Base-by-base conservation (phyloP, 35 echinoderm and acorn worm genomes). In the Hemicentrotus pulcherrimus region DNA sequence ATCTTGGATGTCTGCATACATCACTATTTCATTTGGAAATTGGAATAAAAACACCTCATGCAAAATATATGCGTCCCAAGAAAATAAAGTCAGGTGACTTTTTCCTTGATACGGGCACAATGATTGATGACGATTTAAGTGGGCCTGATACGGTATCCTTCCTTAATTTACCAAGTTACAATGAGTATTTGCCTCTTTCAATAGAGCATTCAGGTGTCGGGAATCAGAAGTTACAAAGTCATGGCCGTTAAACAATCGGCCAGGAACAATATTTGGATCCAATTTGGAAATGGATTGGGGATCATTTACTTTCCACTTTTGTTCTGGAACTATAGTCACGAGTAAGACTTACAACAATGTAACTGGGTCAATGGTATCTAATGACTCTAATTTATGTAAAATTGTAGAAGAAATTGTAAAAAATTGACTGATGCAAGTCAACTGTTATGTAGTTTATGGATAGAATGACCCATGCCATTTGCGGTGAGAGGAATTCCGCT, bases 151-250 rank as follows among this genome's bases (percentile, higher is more conserved):
- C 5, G 18, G 65, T 78, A 78, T 28, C 65, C 65, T 78, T 78
- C 65, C 65, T 78, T 78, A 78, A 78, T 78, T 78, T 78, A 78
- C 65, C 65, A 78, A 6, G 65, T 78, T 78, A 78, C 65, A 78
- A 28, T 4, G 0, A 78, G 1, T 78, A 28, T 22, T 78, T 78
- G 2, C 22, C 28, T 78, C 19, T 22, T 78, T 78, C 19, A 78
- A 78, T 78, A 6, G 19, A 78, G 65, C 65, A 78, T 78, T 78
- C 65, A 78, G 65, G 65, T 78, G 65, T 78, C 65, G 19, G 28
- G 28, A 78, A 28, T 78, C 19, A 28, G 65, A 22, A 41, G 50
- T 15, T 78, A 78, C 22, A 78, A 78, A 78, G 65, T 78, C 65
- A 78, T 78, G 65, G 65, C 65, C 28, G 22, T 6, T 78, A 8